These are phyloP conservation scores for Apamea monoglypha DNA, from an alignment of 2,888 invertebrate species.

Conservation along the genomic window DNA sequence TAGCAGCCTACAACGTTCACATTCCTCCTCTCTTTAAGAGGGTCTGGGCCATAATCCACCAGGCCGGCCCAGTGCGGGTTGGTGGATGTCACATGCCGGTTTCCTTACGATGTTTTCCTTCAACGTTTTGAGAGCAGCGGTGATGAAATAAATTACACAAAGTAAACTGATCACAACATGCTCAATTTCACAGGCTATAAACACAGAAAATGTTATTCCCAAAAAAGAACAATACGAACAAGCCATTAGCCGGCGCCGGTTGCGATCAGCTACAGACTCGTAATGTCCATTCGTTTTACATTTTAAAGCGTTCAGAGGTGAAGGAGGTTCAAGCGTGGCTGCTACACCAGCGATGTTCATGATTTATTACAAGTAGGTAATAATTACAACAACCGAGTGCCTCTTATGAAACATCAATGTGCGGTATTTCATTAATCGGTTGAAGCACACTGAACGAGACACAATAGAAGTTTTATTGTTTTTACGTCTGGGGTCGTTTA, in stretches of 20 bases:
- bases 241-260: slow-evolving; percentile 29
- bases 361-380: not conserved
- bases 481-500: not conserved
- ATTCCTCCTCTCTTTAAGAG: not conserved
- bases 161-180: not conserved
- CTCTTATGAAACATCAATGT: not conserved
- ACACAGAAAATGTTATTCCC: not conserved
- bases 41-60: not conserved
- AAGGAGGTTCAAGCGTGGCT: slow-evolving; percentile 3
- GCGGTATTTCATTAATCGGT: not conserved
- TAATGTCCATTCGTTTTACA: slow-evolving; percentile 65
- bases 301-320: slow-evolving; percentile 65
- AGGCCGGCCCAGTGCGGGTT: not conserved
- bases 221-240: slow-evolving; percentile 19
- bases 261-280: slow-evolving; percentile 26
- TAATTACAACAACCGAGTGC: not conserved
- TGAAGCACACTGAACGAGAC: not conserved
- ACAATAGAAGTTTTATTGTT: not conserved
- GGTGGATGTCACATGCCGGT: not conserved
- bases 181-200: not conserved
- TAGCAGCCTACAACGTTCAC: not conserved
- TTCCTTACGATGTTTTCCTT: not conserved
- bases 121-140: not conserved
- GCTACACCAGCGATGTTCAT: not conserved
- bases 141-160: not conserved